phyloP scores from a whole-genome alignment of 1,140 invertebrate genomes.

The Phymastichus coffea region DNA sequence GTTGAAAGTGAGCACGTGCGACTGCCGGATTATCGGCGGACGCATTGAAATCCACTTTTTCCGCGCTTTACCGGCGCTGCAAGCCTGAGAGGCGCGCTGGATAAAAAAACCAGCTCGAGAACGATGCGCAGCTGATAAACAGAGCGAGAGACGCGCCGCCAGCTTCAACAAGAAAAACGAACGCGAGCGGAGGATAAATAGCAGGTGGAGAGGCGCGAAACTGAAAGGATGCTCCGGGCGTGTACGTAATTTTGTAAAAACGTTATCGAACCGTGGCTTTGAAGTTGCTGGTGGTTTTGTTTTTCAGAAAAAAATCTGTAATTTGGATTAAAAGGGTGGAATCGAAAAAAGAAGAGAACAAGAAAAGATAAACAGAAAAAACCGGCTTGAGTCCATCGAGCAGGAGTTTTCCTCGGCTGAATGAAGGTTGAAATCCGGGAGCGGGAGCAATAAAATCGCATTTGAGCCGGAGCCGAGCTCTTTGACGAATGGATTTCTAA shows the following conservation, averaged over 20 bases:
- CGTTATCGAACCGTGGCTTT: constrained; percentile 8
- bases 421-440: neutral
- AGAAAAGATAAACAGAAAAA: too few species aligned
- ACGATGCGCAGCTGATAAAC: constrained; percentile 2
- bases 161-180: neutral
- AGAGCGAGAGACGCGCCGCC: neutral
- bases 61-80: too few species aligned
- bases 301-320: constrained; percentile 2
- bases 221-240: constrained; percentile 15
- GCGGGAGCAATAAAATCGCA: constrained; percentile 18
- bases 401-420: neutral
- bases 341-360: neutral
- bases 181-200: neutral
- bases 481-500: constrained; percentile 39
- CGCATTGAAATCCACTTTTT: constrained; percentile 27
- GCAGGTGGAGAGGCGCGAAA: constrained; percentile 4
- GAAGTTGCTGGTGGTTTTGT: neutral
- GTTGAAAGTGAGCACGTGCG: neutral
- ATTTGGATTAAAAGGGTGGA: neutral
- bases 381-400: too few species aligned
- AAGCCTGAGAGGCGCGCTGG: neutral
- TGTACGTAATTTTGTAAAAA: constrained; percentile 19
- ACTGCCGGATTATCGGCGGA: constrained; percentile 18
- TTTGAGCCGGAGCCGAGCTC: constrained; percentile 23
- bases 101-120: neutral